These are phyloP conservation scores for Thamnaconus septentrionalis DNA, from an alignment of 2,113 vertebrate species.

Conservation along the genomic window DNA sequence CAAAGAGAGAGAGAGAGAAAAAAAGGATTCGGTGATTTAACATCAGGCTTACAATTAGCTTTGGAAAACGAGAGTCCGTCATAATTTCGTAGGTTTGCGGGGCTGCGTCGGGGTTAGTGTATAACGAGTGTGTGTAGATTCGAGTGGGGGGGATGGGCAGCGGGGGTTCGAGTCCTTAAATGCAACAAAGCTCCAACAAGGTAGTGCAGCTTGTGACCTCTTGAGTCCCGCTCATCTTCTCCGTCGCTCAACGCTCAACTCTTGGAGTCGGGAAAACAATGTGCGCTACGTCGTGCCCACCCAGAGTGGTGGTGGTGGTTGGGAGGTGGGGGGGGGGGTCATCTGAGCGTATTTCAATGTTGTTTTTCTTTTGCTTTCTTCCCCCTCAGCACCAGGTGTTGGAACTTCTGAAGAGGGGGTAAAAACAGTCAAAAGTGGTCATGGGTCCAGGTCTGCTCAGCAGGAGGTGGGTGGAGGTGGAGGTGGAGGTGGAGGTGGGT, in stretches of 20 bases:
- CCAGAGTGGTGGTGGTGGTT: slow-evolving; percentile 13
- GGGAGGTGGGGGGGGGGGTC: no score
- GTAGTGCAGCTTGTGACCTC: slow-evolving; percentile 23
- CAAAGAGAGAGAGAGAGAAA: neutral
- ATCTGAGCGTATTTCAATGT: no score
- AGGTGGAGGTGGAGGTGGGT: no score
- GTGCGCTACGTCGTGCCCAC: slow-evolving; percentile 48
- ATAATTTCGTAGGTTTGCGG: slow-evolving; percentile 52
- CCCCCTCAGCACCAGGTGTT: no score
- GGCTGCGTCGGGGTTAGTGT: slow-evolving; percentile 43
- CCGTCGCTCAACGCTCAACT: slow-evolving; percentile 36
- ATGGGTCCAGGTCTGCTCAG: slow-evolving; percentile 49
- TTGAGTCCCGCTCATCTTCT: slow-evolving; percentile 67
- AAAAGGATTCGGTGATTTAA: slow-evolving; percentile 43
- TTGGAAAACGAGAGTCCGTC: slow-evolving; percentile 62
- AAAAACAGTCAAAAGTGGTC: slow-evolving; percentile 35
- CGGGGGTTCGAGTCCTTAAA: slow-evolving; percentile 36
- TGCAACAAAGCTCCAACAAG: slow-evolving; percentile 27
- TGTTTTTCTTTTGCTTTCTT: no score
- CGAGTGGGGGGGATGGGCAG: slow-evolving; percentile 1
- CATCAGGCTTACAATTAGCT: slow-evolving; percentile 71
- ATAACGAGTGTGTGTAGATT: neutral
- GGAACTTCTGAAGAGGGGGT: slow-evolving; percentile 8
- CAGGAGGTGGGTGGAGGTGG: slow-evolving; percentile 35
- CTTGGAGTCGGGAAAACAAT: slow-evolving; percentile 29